Percentiles rank a stretch among this genome's conserved stretches.
Evolutionary conservation across 23 tunicate genomes (phyloP).

Genomic region (Phallusia fumigata): DNA sequence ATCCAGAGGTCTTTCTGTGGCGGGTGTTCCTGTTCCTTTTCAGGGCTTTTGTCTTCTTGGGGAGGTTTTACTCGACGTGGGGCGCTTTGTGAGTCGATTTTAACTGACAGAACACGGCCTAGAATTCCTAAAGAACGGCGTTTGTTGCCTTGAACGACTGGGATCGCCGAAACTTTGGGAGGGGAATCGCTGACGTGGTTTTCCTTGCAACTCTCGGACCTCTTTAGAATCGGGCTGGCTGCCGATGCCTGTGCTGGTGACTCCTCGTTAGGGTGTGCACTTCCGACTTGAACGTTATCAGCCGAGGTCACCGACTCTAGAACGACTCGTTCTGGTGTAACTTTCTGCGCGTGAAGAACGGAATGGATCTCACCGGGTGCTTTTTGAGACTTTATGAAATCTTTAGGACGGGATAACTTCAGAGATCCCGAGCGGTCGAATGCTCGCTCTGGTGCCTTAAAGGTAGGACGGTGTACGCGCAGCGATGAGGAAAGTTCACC

Average conservation of each 20-base stretch:
- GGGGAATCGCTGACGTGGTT: slow-evolving; percentile 15
- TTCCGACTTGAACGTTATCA: not conserved
- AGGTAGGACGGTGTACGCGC: slow-evolving; percentile 49
- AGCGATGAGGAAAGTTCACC: slow-evolving; percentile 61
- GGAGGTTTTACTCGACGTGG: slow-evolving; percentile 15
- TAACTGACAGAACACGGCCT: slow-evolving; percentile 53
- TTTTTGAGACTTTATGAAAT: slow-evolving; percentile 29
- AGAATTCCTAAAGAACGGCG: slow-evolving; percentile 67
- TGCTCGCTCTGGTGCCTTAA: slow-evolving; percentile 16
- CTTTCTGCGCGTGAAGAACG: slow-evolving; percentile 31
- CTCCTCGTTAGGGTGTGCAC: not conserved
- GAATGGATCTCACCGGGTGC: not conserved
- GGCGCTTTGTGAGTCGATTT: slow-evolving; percentile 52
- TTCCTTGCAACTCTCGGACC: slow-evolving; percentile 78
- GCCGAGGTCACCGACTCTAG: slow-evolving; percentile 21
- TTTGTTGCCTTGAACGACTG: slow-evolving; percentile 71
- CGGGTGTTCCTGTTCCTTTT: not conserved
- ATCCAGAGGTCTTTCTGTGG: not conserved
- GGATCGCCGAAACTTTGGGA: slow-evolving; percentile 26
- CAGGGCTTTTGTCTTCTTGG: not conserved
- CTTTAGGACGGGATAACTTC: slow-evolving; percentile 65
- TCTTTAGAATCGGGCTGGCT: slow-evolving; percentile 19
- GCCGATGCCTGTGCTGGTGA: not conserved
- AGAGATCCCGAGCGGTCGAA: slow-evolving; percentile 51
- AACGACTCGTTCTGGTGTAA: slow-evolving; percentile 5